Conservation (phyloP, 2,797 vertebrate species). For the Esox masquinongy region DNA sequence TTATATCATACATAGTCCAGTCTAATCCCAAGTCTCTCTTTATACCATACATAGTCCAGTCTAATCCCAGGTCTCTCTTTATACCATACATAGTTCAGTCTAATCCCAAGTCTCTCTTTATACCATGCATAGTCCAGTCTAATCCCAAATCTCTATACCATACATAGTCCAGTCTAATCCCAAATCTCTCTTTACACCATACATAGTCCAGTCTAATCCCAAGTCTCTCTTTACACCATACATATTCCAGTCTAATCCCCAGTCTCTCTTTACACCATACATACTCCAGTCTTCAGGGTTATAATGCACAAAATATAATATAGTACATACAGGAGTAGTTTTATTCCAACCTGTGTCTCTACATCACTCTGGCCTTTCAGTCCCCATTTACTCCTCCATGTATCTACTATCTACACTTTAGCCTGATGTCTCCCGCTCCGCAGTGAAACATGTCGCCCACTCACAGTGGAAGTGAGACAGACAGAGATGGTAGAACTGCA, state of each 20-base stretch:
- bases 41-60: not conserved
- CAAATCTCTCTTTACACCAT: not conserved
- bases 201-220: not conserved
- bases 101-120: not conserved
- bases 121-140: not conserved
- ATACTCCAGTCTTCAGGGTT: no score
- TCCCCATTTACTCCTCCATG: not conserved
- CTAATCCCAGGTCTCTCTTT: not conserved
- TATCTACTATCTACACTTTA: not conserved
- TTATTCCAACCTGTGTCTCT: not conserved
- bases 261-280: no score
- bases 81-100: not conserved
- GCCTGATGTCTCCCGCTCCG: slow-evolving; percentile 29
- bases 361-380: no score
- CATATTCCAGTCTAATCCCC: no score
- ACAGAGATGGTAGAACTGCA: slow-evolving; percentile 74
- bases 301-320: no score
- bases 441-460: slow-evolving; percentile 65
- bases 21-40: not conserved
- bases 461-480: slow-evolving; percentile 70
- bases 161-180: not conserved
- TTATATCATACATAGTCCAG: not conserved
- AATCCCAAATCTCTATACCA: no score
- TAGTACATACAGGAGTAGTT: no score
- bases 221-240: no score